phyloP scores from a whole-genome alignment of 37 sponge, comb jelly and placozoan species.

The Aplysina aerophoba region DNA sequence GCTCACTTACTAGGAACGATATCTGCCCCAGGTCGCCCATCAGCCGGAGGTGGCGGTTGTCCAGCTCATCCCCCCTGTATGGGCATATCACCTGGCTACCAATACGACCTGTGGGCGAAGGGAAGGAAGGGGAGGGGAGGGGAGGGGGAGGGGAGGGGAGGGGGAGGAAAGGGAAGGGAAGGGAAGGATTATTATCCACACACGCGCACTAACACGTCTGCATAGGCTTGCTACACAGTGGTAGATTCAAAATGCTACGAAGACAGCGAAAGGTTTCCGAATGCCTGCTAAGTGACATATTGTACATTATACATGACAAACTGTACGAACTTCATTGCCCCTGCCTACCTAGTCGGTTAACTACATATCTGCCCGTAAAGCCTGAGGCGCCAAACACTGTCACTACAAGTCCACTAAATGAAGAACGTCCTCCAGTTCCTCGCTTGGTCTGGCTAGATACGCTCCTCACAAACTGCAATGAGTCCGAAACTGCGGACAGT shows the following conservation, averaged over 20 bases:
- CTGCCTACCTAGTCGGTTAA: conserved; percentile 87
- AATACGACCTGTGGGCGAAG: conserved; percentile 50
- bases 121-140: too few species aligned
- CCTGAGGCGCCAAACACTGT: conserved; percentile 99
- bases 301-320: too few species aligned
- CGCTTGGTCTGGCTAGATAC: conserved; percentile 46
- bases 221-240: too few species aligned
- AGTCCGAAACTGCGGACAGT: neutral
- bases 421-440: conserved; percentile 94
- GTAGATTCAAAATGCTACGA: too few species aligned
- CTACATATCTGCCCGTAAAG: conserved; percentile 88
- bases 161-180: too few species aligned
- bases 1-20: conserved; percentile 56
- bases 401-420: conserved; percentile 92
- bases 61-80: conserved; percentile 86
- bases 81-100: conserved; percentile 89
- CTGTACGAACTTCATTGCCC: neutral
- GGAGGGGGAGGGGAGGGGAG: too few species aligned
- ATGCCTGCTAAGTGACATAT: too few species aligned
- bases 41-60: conserved; percentile 78
- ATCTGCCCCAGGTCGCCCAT: conserved; percentile 96
- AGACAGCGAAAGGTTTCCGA: too few species aligned
- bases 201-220: too few species aligned
- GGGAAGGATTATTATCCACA: too few species aligned
- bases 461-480: neutral